Base-by-base conservation (phyloP, 2,888 invertebrate species). In the Gymnosoma rotundatum region DNA sequence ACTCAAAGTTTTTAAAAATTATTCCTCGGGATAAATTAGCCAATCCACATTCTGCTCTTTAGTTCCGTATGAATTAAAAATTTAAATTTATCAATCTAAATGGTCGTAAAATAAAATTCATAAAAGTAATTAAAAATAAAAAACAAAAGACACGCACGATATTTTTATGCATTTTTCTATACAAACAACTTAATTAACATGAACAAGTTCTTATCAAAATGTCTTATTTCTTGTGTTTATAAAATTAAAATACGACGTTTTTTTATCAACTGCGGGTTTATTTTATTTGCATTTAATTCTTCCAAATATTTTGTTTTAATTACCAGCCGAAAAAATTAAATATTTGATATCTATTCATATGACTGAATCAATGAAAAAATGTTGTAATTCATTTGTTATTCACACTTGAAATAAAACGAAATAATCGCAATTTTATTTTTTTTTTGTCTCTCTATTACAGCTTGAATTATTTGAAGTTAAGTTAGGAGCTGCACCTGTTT, bases 371-470 rank as follows among this genome's bases (percentile, higher is more conserved):
- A 72, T 21, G 38, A 69, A 18, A 54, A 67, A 54, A 79, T 76
- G 36, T 72, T 80, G 80, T 80, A 61, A 83, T 58, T 78, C 67
- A 80, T 83, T 83, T 76, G 79, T 76, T 83, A 56, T 80, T 83
- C 76, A 83, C 83, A 83, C 83, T 83, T 76, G n/a, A 72, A 67
- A 48, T 45, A 66, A 79, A 79, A 79, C 52, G 45, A 66, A 79
- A 66, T 66, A 67, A 79, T 66, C 54, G 25, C 20, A 63, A 63
- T 8, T 67, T 58, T 48, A 50, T 78, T 52, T 50, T 1, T 18
- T n/a, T 54, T 45, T 38, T 58, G 54, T 63, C 16, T 20, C 32
- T 50, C n/a, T 48, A 16, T 16, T 16, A 16, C 75, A 76, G 52
- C 36, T 42, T 63, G 14, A 25, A 63, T 42, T 38, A 50, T 42